Evolutionary conservation across 2,888 invertebrate genomes (phyloP).

Genomic region (Drosophila suboccidentalis): DNA sequence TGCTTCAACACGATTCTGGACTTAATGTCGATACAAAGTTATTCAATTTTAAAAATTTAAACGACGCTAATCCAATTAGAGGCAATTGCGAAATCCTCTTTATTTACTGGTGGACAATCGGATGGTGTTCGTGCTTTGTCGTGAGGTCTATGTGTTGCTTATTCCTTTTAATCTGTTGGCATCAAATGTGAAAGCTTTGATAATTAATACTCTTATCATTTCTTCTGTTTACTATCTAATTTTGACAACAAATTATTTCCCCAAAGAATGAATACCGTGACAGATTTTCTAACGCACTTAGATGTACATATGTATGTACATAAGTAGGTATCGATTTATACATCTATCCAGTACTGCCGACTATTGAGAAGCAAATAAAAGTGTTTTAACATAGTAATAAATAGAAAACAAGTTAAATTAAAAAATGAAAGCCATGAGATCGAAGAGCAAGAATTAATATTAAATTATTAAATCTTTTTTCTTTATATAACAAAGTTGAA

Average conservation of each 20-base stretch:
- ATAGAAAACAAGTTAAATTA: too few species aligned
- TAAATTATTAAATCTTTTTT: too few species aligned
- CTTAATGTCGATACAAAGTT: slow-evolving; percentile 25
- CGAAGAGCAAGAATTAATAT: too few species aligned
- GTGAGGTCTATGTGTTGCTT: not conserved
- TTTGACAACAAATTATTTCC: slow-evolving; percentile 41
- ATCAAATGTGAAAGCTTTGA: slow-evolving; percentile 10
- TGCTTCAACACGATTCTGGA: slow-evolving; percentile 29
- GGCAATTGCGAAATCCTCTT: slow-evolving; percentile 44
- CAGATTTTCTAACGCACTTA: not conserved
- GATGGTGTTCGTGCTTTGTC: not conserved
- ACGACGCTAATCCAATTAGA: slow-evolving; percentile 63
- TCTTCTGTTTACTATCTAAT: slow-evolving; percentile 38
- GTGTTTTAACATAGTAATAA: too few species aligned
- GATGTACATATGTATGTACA: not conserved
- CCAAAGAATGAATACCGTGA: not conserved
- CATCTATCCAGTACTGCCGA: not conserved
- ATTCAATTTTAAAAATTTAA: slow-evolving; percentile 12
- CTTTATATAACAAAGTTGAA: too few species aligned
- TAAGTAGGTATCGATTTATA: not conserved
- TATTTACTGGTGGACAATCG: slow-evolving; percentile 16
- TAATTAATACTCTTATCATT: slow-evolving; percentile 12
- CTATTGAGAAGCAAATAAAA: not conserved
- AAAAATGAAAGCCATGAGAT: too few species aligned
- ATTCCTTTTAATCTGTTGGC: slow-evolving; percentile 8